Percentiles rank a stretch among this genome's conserved stretches.
Evolutionary conservation across 2,888 invertebrate genomes (phyloP).

Genomic region (Drosophila demipolita): DNA sequence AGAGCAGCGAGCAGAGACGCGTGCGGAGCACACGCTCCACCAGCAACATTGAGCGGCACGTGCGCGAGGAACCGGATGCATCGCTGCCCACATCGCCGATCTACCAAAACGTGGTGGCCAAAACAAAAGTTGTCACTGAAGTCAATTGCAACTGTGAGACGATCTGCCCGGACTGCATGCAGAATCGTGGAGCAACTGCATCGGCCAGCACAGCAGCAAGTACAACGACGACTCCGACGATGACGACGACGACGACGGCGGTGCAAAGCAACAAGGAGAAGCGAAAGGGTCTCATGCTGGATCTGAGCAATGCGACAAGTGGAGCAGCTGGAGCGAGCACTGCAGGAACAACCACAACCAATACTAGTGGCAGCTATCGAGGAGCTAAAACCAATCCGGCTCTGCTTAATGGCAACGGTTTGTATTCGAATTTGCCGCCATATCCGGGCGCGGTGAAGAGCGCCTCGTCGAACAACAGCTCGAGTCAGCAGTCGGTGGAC

Average conservation of each 20-base stretch:
- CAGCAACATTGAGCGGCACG: constrained; percentile 83
- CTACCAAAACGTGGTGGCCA: constrained; percentile 70
- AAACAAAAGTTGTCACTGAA: constrained; percentile 40
- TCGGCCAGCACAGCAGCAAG: neutral
- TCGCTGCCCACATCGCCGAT: constrained; percentile 71
- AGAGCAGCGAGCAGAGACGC: constrained; percentile 84
- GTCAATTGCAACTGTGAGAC: constrained; percentile 72
- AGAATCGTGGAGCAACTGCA: constrained; percentile 43
- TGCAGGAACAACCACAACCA: constrained; percentile 43
- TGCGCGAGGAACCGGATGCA: constrained; percentile 62
- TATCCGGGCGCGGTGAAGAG: constrained; percentile 75
- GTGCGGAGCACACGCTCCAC: constrained; percentile 83
- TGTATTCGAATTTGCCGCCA: constrained; percentile 81
- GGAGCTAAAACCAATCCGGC: constrained; percentile 64
- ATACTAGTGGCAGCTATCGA: constrained; percentile 48
- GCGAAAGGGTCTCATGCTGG: constrained; percentile 87
- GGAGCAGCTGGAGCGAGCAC: constrained; percentile 17
- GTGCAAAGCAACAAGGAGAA: constrained; percentile 81
- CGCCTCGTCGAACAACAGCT: constrained; percentile 73
- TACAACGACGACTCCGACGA: neutral
- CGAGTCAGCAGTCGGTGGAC: constrained; percentile 70
- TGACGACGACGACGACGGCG: neutral
- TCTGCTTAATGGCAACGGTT: constrained; percentile 74
- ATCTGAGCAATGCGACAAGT: constrained; percentile 86
- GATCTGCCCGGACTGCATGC: constrained; percentile 71